phyloP scores from a whole-genome alignment of 2,888 invertebrate species.

The Homarus gammarus region DNA sequence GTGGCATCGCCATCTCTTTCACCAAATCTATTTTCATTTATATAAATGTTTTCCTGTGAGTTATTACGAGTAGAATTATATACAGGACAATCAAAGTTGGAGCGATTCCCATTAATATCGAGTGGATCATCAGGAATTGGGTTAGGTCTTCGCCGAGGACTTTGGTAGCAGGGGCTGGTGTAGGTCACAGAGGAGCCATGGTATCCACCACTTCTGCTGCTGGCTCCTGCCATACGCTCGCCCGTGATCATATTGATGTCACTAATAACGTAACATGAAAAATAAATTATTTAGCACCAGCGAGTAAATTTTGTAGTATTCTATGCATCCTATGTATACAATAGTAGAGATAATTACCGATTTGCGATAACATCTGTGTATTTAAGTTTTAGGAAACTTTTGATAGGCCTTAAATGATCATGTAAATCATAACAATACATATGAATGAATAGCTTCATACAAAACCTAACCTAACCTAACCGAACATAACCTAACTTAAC shows the following conservation, averaged over 20 bases:
- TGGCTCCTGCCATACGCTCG: slow-evolving; percentile 54
- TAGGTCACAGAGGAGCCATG: neutral
- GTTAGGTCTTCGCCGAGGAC: slow-evolving; percentile 12
- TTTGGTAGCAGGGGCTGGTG: slow-evolving; percentile 18
- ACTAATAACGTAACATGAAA: slow-evolving; percentile 73
- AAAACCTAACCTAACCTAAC: no score
- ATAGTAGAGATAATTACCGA: neutral
- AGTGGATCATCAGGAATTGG: slow-evolving; percentile 37
- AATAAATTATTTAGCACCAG: no score
- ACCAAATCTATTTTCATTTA: neutral
- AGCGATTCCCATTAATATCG: slow-evolving; percentile 68
- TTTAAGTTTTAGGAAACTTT: no score
- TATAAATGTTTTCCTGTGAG: slow-evolving; percentile 34
- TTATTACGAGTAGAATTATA: neutral
- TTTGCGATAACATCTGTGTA: neutral
- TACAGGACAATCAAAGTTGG: slow-evolving; percentile 21
- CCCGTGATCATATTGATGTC: slow-evolving; percentile 77
- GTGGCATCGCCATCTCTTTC: slow-evolving; percentile 5
- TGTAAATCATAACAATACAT: no score
- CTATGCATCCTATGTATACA: neutral
- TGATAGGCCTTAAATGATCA: no score
- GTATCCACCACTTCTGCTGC: slow-evolving; percentile 3
- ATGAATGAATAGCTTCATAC: no score
- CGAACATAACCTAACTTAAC: no score
- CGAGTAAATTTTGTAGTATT: neutral